Evolutionary conservation across 2,797 vertebrate species (phyloP), one percentile per base, ranked within the genome.

Genomic region (Myoxocephalus aenaeus): DNA sequence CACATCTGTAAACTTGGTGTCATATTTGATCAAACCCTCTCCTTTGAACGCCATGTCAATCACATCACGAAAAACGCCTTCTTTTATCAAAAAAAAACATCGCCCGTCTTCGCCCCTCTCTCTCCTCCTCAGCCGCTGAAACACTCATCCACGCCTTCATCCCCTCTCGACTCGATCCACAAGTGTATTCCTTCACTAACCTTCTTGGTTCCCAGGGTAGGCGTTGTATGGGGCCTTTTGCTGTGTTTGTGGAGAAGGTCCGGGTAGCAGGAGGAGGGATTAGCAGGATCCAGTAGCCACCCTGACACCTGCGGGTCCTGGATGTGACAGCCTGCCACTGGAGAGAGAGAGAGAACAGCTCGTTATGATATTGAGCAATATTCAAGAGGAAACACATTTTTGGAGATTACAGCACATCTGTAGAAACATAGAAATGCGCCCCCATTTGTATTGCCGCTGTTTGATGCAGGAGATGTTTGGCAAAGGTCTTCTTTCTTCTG

Each of bases 271-370:
- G 95, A 92, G 38, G 93, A 91, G 0, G 95, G 93, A 74, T 97
- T 95, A 0, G 92, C 87, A 20, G 97, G 97, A 81, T 98, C 96
- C 85, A 98, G 91, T 9, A 99, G 94, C 98, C 97, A 98, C 0
- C 95, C 96, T 20, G 97, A 96, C 77, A 98, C 95, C 90, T 96
- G 96, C 38, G 97, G 97, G 86, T 98, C 97, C 36, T 97, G 91
- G 50, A 97, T 85, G 0, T 90, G 84, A 86, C 93, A 96, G 51
- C 82, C 86, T 14, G 94, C 92, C 89, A 95, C 97, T 99, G 73
- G 4, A 77, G 27, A 78, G 25, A 77, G 27, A 78, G 25, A 68
- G 15, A 81, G 7, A 11, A 70, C 54, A 62, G 22, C 18, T 58
- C 12, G 58, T 70, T 18, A 46, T 57, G n/a, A 50, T 51, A 36